Conservation (phyloP, 1,140 invertebrate species). For the Eumeta japonica region DNA sequence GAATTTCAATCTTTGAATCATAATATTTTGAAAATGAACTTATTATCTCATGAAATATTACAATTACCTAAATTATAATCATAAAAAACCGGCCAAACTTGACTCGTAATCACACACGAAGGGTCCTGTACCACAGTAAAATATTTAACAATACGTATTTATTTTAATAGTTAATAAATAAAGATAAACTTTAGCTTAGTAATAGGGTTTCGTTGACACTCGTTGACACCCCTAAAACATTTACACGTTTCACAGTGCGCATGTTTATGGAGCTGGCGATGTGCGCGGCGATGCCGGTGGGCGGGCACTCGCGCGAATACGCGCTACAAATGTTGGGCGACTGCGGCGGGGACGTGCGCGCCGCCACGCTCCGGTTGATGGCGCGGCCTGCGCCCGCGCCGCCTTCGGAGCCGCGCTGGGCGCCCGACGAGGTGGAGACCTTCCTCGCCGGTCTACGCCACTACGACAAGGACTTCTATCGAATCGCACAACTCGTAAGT, state of each 20-base stretch:
- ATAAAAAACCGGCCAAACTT: no score
- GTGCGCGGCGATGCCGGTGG: conserved; percentile 85
- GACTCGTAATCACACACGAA: no score
- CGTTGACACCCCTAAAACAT: no score
- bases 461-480: conserved; percentile 91
- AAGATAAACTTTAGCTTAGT: no score
- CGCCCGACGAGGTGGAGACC: conserved; percentile 78
- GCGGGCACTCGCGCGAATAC: conserved; percentile 91
- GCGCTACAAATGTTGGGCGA: conserved; percentile 88
- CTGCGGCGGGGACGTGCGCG: conserved; percentile 83
- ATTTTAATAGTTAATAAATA: no score
- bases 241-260: conserved; percentile 69
- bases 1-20: no score
- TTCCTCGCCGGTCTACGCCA: conserved; percentile 87
- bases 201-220: no score
- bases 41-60: no score
- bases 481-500: conserved; percentile 81
- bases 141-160: no score
- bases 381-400: conserved; percentile 67
- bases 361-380: conserved; percentile 84
- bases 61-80: no score
- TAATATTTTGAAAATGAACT: no score
- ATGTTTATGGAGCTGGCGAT: conserved; percentile 92
- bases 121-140: no score
- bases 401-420: conserved; percentile 82